Conservation (phyloP, 2,888 invertebrate species). For the Synergus umbraculus region DNA sequence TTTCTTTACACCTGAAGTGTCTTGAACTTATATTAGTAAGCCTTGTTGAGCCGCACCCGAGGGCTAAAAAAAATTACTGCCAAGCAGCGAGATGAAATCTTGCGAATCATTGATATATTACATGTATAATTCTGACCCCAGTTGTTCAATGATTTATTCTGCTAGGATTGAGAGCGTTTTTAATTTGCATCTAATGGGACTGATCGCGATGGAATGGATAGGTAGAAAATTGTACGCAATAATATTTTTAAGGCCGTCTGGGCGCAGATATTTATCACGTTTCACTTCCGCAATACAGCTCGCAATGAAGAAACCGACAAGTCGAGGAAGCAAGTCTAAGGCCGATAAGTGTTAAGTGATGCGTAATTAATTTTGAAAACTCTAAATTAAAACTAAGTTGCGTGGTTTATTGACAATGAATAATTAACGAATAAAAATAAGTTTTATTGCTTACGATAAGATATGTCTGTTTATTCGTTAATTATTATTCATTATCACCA, state of each 20-base stretch:
- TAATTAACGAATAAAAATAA: too few relatives aligned
- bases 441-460: too few relatives aligned
- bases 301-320: not conserved
- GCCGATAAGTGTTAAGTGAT: conserved; percentile 12
- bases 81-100: not conserved
- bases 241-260: conserved; percentile 21
- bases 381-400: not conserved
- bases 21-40: not conserved
- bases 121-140: not conserved
- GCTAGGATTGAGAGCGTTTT: not conserved
- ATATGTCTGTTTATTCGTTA: not conserved
- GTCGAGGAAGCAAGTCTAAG: conserved; percentile 17
- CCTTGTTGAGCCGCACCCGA: not conserved
- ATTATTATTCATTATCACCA: not conserved
- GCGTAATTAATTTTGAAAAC: conserved; percentile 1
- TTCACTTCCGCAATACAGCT: conserved; percentile 20
- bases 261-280: conserved; percentile 17
- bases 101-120: not conserved
- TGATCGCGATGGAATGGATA: conserved; percentile 8
- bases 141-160: not conserved
- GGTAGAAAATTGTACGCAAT: conserved; percentile 23
- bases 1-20: not conserved
- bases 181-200: conserved; percentile 28
- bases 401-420: too few relatives aligned
- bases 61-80: not conserved